Percentiles rank a stretch among this genome's conserved stretches.
Conservation (phyloP, 2,113 vertebrate species). For the Clarias batrachus region DNA sequence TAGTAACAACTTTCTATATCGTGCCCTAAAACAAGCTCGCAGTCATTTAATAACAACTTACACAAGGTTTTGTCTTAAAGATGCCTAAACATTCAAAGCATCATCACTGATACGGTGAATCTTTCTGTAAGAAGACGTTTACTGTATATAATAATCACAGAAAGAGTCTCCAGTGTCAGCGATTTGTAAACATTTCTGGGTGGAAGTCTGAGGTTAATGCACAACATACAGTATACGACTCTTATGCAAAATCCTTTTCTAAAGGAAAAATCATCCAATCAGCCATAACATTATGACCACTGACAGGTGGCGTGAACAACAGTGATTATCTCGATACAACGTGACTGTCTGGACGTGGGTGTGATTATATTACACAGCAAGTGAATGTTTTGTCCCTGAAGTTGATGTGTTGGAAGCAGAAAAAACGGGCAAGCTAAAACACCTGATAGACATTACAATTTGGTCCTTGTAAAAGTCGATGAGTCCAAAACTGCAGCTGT, state of each 20-base stretch:
- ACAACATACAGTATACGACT: background rate
- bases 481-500: too few species aligned
- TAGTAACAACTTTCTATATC: background rate
- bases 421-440: too few species aligned
- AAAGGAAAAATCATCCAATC: background rate
- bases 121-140: background rate
- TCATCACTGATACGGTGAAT: background rate
- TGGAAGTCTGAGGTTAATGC: background rate
- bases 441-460: too few species aligned
- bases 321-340: too few species aligned
- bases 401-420: too few species aligned
- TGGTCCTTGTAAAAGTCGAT: too few species aligned
- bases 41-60: background rate
- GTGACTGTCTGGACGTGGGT: too few species aligned
- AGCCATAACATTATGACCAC: too few species aligned
- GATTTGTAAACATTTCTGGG: background rate
- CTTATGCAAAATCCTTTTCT: background rate
- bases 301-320: too few species aligned
- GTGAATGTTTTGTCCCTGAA: too few species aligned
- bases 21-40: background rate
- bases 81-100: background rate
- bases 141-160: background rate
- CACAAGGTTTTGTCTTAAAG: background rate
- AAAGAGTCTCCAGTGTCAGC: background rate
- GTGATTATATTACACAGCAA: too few species aligned